Evolutionary conservation across 2,888 invertebrate species (phyloP).

Genomic region (Drosophila mimetica): DNA sequence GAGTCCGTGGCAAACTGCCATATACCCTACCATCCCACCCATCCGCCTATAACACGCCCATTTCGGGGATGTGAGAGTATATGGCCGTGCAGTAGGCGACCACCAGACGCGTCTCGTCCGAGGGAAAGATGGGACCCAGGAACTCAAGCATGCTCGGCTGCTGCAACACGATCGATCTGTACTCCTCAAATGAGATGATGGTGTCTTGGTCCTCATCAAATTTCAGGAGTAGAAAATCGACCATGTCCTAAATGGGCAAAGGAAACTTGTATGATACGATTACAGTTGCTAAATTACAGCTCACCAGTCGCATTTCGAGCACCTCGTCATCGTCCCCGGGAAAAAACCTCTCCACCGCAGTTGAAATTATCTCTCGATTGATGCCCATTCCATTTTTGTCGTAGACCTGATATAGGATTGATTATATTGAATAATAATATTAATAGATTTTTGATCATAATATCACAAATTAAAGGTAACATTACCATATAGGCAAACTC

Average conservation of each 20-base stretch:
- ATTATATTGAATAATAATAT: too few species aligned
- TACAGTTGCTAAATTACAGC: background rate
- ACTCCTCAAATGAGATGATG: conserved; percentile 29
- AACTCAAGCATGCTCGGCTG: conserved; percentile 27
- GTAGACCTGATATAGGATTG: conserved; percentile 7
- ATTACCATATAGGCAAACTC: conserved; percentile 32
- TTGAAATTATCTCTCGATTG: conserved; percentile 17
- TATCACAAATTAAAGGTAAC: background rate
- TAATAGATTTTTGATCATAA: too few species aligned
- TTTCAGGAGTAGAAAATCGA: conserved; percentile 23
- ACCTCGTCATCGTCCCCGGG: conserved; percentile 33
- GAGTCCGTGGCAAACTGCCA: conserved; percentile 53
- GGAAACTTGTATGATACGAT: background rate
- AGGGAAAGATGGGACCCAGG: conserved; percentile 36
- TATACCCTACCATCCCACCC: background rate
- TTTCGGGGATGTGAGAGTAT: conserved; percentile 29
- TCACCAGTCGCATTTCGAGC: conserved; percentile 29
- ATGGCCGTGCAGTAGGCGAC: conserved; percentile 25
- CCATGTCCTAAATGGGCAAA: conserved; percentile 12
- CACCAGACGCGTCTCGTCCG: conserved; percentile 12
- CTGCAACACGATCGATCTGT: conserved; percentile 16
- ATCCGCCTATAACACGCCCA: background rate
- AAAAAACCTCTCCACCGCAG: conserved; percentile 22
- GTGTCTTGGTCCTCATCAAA: conserved; percentile 34
- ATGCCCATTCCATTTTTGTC: conserved; percentile 25